Conservation (phyloP, 2,113 vertebrate species). For the Cochlearius cochlearius region DNA sequence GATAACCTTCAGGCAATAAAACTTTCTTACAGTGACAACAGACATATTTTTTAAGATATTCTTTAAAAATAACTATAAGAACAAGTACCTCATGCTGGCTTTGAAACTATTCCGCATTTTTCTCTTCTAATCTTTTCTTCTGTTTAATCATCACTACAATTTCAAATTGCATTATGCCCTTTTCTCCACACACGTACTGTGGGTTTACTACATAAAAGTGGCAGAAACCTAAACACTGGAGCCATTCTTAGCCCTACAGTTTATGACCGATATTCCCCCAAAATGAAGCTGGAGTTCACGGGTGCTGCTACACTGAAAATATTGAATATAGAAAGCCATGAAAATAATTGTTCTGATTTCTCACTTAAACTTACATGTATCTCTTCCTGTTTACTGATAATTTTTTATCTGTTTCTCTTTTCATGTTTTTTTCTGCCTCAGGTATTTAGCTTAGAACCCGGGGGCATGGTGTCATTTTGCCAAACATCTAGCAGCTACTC, state of each 20-base stretch:
- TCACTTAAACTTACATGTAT: not conserved
- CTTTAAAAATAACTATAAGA: not conserved
- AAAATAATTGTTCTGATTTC: not conserved
- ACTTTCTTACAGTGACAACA: not conserved
- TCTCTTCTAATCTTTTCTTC: not conserved
- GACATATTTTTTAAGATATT: not conserved
- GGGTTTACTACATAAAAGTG: not conserved
- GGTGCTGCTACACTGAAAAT: not conserved
- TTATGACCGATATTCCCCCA: not conserved
- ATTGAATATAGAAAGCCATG: not conserved
- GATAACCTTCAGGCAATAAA: conserved; percentile 38
- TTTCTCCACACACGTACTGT: not conserved
- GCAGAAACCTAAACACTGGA: not conserved
- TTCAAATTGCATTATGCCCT: not conserved
- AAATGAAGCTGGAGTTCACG: not conserved
- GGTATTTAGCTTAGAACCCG: not conserved
- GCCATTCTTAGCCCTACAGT: not conserved
- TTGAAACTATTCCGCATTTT: not conserved
- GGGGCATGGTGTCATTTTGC: not conserved
- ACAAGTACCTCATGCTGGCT: not conserved
- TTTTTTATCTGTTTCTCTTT: not conserved
- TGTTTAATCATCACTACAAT: not conserved
- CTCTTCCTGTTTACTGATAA: not conserved
- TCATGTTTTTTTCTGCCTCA: not conserved
- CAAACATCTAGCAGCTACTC: not conserved